Evolutionary conservation across 2,797 vertebrate genomes (phyloP).

Genomic region (Mormyrus hasselquistii): DNA sequence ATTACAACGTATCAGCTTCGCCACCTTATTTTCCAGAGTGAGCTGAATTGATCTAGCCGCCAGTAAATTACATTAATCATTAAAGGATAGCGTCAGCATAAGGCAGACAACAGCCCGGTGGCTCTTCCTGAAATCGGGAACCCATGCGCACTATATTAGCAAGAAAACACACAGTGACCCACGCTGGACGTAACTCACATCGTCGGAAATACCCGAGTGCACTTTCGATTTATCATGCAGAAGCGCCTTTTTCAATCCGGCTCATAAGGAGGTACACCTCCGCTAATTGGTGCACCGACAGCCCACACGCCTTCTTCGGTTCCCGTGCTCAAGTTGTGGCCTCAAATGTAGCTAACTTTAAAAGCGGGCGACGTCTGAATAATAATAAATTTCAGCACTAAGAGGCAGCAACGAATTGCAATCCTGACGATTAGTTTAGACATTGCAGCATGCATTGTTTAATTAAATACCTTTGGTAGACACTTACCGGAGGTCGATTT

Average conservation of each 20-base stretch:
- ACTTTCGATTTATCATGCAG: neutral
- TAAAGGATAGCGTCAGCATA: neutral
- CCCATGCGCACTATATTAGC: neutral
- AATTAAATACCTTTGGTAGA: neutral
- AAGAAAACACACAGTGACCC: neutral
- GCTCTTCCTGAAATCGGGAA: neutral
- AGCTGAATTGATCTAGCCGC: neutral
- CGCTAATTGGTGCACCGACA: neutral
- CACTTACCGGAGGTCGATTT: conserved; percentile 79
- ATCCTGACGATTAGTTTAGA: neutral
- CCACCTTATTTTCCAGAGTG: neutral
- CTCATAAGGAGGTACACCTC: neutral
- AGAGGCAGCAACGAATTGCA: neutral
- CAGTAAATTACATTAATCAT: conserved; percentile 8
- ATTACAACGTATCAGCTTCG: neutral
- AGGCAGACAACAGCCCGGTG: neutral
- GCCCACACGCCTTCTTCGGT: neutral
- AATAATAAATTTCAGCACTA: neutral
- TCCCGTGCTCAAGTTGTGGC: neutral
- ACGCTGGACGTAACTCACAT: neutral
- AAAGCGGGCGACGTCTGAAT: neutral
- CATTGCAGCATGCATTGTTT: neutral
- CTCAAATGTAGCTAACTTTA: neutral
- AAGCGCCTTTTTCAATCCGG: neutral
- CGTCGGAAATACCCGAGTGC: neutral